Conservation (phyloP, 2,113 vertebrate genomes). For the Heterochromis multidens region DNA sequence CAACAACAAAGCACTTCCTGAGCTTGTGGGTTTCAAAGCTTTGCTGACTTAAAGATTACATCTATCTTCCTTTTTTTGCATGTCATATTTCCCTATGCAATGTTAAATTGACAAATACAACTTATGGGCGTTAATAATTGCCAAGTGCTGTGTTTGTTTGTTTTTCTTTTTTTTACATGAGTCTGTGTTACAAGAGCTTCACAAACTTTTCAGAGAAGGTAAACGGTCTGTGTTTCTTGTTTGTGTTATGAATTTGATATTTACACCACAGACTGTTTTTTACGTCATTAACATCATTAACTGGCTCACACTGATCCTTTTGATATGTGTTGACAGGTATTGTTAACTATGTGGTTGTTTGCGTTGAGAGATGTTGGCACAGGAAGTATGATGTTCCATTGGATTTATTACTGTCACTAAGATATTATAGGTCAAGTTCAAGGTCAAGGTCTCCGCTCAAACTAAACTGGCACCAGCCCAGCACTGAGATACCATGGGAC, state of each 20-base stretch:
- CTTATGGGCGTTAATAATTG: not conserved
- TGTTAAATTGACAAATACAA: not conserved
- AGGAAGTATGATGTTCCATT: not conserved
- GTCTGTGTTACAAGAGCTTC: not conserved
- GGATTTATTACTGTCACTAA: not conserved
- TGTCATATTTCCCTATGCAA: not conserved
- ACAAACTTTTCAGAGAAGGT: not conserved
- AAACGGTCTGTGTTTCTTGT: not conserved
- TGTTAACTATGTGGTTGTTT: not conserved
- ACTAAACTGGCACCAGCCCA: not conserved
- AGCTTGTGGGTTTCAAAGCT: constrained; percentile 15
- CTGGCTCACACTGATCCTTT: not conserved
- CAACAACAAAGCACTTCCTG: constrained; percentile 48
- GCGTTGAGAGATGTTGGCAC: not conserved
- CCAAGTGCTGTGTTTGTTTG: not conserved
- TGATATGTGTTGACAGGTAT: not conserved
- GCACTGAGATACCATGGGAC: fast-evolving
- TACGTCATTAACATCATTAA: not conserved
- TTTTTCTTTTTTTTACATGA: not conserved
- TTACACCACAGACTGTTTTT: not conserved
- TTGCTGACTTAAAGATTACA: constrained; percentile 22
- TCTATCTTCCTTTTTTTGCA: not conserved
- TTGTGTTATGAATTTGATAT: not conserved
- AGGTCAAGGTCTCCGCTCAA: not conserved
- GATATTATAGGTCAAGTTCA: not conserved